A percentile compares a stretch with the other conserved stretches of the same genome.
These are phyloP conservation scores for Theodoxus fluviatilis DNA, from an alignment of 2,888 invertebrate species.

Conservation along the genomic window DNA sequence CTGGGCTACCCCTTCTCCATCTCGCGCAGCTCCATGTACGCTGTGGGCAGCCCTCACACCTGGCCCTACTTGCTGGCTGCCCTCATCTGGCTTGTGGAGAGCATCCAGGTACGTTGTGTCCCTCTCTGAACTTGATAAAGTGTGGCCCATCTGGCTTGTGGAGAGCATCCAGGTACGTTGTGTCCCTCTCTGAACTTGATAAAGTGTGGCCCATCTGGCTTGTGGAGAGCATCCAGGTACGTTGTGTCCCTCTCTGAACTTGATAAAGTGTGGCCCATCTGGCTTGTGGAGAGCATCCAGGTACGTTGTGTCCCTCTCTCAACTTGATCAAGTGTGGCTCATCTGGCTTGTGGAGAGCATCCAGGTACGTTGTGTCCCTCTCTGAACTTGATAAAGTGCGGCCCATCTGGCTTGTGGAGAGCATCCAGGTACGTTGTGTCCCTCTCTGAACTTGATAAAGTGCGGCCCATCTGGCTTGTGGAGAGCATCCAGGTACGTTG, in stretches of 20 bases:
- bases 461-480: no score
- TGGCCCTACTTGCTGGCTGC: slow-evolving; percentile 59
- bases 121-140: background rate
- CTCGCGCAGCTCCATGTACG: slow-evolving; percentile 55
- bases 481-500: no score
- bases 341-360: no score
- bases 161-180: slow-evolving; percentile 47
- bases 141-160: slow-evolving; percentile 53
- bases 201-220: slow-evolving; percentile 51
- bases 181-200: background rate
- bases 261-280: slow-evolving; percentile 39
- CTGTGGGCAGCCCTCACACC: slow-evolving; percentile 58
- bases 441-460: no score
- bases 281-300: slow-evolving; percentile 50
- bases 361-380: no score
- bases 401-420: no score
- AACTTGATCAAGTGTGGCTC: background rate
- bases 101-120: slow-evolving; percentile 43
- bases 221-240: slow-evolving; percentile 48
- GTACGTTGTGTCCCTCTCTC: slow-evolving; percentile 33
- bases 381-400: no score
- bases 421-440: no score
- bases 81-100: slow-evolving; percentile 53
- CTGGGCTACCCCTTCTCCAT: slow-evolving; percentile 59
- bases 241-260: background rate